Percentiles rank a stretch among this genome's conserved stretches.
These are phyloP conservation scores for Agonopterix heracliana DNA, from an alignment of 2,888 invertebrate species.

Conservation along the genomic window DNA sequence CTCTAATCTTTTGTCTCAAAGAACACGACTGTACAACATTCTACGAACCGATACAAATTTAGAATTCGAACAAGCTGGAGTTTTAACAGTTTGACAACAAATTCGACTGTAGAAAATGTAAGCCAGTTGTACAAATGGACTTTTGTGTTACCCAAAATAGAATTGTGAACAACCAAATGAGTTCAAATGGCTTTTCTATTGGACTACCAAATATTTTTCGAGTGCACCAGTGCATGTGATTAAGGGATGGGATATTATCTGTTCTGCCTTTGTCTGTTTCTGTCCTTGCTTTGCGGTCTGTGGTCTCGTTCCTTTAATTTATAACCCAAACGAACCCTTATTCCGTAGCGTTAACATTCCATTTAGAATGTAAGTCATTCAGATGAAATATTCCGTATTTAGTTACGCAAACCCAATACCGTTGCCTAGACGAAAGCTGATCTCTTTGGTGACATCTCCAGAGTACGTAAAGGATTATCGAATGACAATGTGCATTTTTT, in stretches of 20 bases:
- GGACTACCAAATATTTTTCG: slow-evolving; percentile 65
- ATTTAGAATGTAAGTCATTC: not conserved
- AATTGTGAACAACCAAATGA: slow-evolving; percentile 49
- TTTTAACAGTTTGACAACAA: slow-evolving; percentile 56
- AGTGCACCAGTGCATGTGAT: slow-evolving; percentile 73
- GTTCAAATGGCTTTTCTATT: slow-evolving; percentile 46
- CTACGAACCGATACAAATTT: slow-evolving; percentile 52
- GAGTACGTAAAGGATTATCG: slow-evolving; percentile 72
- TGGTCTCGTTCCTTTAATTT: slow-evolving; percentile 32
- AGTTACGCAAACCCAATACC: slow-evolving; percentile 73
- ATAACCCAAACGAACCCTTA: slow-evolving; percentile 9
- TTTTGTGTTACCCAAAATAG: slow-evolving; percentile 44
- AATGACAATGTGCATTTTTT: slow-evolving; percentile 70
- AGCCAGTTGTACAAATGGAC: slow-evolving; percentile 52
- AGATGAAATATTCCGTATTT: slow-evolving; percentile 48
- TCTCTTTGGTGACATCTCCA: slow-evolving; percentile 71
- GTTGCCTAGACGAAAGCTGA: slow-evolving; percentile 70
- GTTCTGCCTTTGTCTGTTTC: slow-evolving; percentile 54
- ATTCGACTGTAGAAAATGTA: slow-evolving; percentile 40
- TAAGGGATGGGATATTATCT: slow-evolving; percentile 73
- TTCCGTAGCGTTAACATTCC: not conserved
- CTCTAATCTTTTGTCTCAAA: slow-evolving; percentile 47
- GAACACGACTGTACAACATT: slow-evolving; percentile 46
- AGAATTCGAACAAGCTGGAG: slow-evolving; percentile 45
- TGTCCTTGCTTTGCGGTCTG: slow-evolving; percentile 69